Base-by-base conservation (phyloP, 2,113 vertebrate genomes). In the Perccottus glenii region DNA sequence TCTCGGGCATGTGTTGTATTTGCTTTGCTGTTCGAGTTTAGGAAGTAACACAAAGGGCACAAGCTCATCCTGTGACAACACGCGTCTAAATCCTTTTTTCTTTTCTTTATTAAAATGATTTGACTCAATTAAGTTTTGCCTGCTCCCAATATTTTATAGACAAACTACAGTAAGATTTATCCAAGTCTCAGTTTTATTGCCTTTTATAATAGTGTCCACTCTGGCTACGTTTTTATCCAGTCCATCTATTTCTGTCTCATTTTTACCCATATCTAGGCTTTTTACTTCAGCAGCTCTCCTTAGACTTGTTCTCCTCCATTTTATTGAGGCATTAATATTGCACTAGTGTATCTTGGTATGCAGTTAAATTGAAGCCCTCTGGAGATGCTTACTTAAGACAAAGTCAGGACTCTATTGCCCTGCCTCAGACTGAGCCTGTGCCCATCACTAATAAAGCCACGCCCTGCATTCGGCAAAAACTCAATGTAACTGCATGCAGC, bases 1-100 rank as follows among this genome's bases (percentile, higher is more conserved):
- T 93, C 92, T 72, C 90, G 92, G 19, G 89, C 92, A 87, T 85
- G 81, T 64, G 15, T 55, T 68, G 32, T 67, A 7, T 77, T 67
- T 73, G 65, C 66, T 78, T 64, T 67, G n/a, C n/a, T n/a, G n/a
- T n/a, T n/a, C n/a, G n/a, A n/a, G 60, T 55, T 36, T 70, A 70
- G 75, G 12, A 33, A 1, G 63, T 45, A 69, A 64, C 67, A 48
- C 70, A 57, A 74, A 83, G 82, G 19, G 88, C 83, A 74, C 86
- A 80, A 12, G 81, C 77, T 88, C 83, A 46, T 67, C 47, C 73
- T 76, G 60, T 69, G 79, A 76, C 75, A 81, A 57, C 60, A 74
- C 74, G 65, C 64, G 80, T 36, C 70, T 3, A 72, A 73, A 71
- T 71, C 55, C 68, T 44, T 12, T 74, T 76, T 19, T 46, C 9